These are phyloP conservation scores for Eulacestoma nigropectus DNA, from an alignment of 2,113 vertebrate genomes.

Conservation along the genomic window DNA sequence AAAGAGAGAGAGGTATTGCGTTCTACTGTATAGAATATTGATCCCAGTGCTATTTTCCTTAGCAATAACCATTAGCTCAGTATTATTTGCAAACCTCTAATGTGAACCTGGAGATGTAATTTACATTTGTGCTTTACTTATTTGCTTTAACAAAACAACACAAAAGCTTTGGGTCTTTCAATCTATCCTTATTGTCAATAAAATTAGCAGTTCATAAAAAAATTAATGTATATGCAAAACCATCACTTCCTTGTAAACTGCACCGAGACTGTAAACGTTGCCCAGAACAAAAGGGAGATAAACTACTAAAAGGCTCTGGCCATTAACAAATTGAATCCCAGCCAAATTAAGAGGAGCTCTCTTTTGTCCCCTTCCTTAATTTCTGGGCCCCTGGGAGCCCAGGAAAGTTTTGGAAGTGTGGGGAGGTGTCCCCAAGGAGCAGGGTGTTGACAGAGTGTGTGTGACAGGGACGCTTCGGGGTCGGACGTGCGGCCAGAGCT, in stretches of 20 bases:
- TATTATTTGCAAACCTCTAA: constrained; percentile 83
- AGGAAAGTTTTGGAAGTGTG: background rate
- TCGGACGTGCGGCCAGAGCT: background rate
- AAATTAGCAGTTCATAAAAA: constrained; percentile 77
- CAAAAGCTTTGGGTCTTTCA: constrained; percentile 78
- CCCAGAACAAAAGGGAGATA: constrained; percentile 56
- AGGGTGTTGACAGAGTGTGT: background rate
- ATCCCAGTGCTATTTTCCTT: constrained; percentile 97
- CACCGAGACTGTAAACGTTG: constrained; percentile 55
- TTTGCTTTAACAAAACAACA: constrained; percentile 83
- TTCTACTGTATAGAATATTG: constrained; percentile 89
- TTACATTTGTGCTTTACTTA: constrained; percentile 82
- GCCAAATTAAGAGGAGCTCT: constrained; percentile 33
- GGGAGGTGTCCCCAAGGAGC: background rate
- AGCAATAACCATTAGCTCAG: constrained; percentile 95
- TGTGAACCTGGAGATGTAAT: constrained; percentile 81
- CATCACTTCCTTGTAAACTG: constrained; percentile 73
- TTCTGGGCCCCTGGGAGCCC: background rate
- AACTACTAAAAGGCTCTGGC: constrained; percentile 49
- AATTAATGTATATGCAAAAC: constrained; percentile 75
- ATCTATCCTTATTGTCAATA: constrained; percentile 80
- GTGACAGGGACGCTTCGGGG: background rate
- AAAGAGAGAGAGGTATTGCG: constrained; percentile 94
- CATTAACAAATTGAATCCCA: constrained; percentile 53
- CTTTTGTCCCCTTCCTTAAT: background rate